These are phyloP conservation scores for Apodemia hepburni DNA, from an alignment of 2,888 invertebrate genomes.

Conservation along the genomic window DNA sequence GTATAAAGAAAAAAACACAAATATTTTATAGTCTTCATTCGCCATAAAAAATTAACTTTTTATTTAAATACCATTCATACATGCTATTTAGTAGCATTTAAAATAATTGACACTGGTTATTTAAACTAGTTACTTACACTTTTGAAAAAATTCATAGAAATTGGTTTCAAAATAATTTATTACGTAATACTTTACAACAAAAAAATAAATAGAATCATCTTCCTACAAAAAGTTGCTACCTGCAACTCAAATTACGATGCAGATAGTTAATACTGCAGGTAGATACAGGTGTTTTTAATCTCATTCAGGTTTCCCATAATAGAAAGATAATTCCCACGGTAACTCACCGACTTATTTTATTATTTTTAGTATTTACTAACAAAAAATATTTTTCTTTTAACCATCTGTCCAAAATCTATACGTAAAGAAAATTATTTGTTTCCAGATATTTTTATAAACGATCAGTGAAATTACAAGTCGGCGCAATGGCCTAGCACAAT, in stretches of 20 bases:
- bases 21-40: too few species aligned
- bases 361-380: neutral
- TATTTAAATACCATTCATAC: too few species aligned
- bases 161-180: neutral
- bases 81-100: too few species aligned
- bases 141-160: neutral
- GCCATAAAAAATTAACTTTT: too few species aligned
- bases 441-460: too few species aligned
- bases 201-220: neutral
- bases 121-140: neutral
- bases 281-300: slow-evolving; percentile 7
- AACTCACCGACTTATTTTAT: neutral
- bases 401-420: too few species aligned
- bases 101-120: neutral
- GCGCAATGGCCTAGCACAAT: too few species aligned
- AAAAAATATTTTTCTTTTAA: too few species aligned
- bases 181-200: neutral
- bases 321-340: neutral
- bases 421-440: too few species aligned
- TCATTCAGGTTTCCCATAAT: neutral
- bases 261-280: neutral
- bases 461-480: too few species aligned
- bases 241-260: slow-evolving; percentile 9
- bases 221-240: slow-evolving; percentile 11
- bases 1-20: too few species aligned